phyloP scores from a whole-genome alignment of 23 tunicate genomes.

The Trididemnum miniatum region DNA sequence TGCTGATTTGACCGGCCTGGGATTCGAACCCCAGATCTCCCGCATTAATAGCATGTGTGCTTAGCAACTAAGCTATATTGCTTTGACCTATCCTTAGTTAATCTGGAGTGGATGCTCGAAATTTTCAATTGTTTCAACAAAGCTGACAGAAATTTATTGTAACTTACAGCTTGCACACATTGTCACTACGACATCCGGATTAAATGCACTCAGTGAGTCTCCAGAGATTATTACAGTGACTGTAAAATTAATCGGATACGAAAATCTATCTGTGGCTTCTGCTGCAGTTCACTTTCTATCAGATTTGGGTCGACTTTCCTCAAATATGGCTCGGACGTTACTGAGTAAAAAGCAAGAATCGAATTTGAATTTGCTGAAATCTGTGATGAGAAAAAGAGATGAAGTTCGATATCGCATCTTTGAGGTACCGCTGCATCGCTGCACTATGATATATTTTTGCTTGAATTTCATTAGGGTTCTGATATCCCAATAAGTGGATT shows the following conservation, averaged over 20 bases:
- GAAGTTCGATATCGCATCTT: conserved; percentile 72
- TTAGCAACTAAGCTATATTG: too few species aligned
- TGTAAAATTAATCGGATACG: conserved; percentile 51
- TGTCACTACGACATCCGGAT: conserved; percentile 34
- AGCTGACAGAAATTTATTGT: neutral
- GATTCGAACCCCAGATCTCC: too few species aligned
- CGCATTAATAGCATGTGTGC: too few species aligned
- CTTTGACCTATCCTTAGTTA: too few species aligned
- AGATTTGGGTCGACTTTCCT: conserved; percentile 49
- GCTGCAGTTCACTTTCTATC: conserved; percentile 61
- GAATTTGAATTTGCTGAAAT: conserved; percentile 13
- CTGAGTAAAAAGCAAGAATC: conserved; percentile 18
- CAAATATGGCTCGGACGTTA: conserved; percentile 30
- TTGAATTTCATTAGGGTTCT: too few species aligned
- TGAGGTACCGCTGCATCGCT: too few species aligned
- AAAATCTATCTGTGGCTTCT: conserved; percentile 45
- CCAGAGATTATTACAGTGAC: conserved; percentile 38
- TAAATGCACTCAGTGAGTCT: conserved; percentile 48
- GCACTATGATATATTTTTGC: too few species aligned
- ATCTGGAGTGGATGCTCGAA: too few species aligned
- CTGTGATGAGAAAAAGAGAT: conserved; percentile 57
- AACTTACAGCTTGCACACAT: conserved; percentile 33
- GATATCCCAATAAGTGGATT: too few species aligned
- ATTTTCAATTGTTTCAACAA: too few species aligned
- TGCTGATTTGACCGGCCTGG: too few species aligned